Evolutionary conservation across 2,888 invertebrate species (phyloP).

Genomic region (Stenodera caucasica): DNA sequence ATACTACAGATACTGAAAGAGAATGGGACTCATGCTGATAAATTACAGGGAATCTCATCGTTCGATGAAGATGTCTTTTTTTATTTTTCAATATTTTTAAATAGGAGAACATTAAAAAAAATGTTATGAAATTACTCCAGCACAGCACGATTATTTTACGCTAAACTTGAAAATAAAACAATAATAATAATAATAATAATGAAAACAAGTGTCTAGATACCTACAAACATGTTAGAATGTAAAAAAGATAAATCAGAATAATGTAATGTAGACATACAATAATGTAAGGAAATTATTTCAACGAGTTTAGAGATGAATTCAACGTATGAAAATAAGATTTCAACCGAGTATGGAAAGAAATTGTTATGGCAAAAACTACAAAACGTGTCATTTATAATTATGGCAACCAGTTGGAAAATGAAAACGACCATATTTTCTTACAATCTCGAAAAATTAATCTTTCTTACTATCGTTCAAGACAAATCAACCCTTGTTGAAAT

Average conservation of each 20-base stretch:
- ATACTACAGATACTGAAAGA: no score
- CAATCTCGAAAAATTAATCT: neutral
- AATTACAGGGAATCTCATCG: conserved; percentile 7
- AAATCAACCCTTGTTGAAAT: neutral
- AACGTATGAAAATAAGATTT: no score
- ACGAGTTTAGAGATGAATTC: conserved; percentile 4
- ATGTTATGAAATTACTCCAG: neutral
- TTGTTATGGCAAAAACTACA: no score
- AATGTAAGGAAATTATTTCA: conserved; percentile 1
- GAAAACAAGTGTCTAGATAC: neutral
- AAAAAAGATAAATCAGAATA: conserved; percentile 3
- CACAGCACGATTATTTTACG: neutral
- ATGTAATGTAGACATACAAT: conserved; percentile 1
- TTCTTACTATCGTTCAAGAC: no score
- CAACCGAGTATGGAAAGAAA: no score
- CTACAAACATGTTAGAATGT: neutral
- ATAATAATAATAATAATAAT: no score
- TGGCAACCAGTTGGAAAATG: neutral
- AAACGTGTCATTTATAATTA: conserved; percentile 2
- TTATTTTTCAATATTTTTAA: no score
- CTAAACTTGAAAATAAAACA: neutral
- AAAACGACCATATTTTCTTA: neutral
- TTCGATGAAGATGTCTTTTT: no score
- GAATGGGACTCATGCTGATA: conserved; percentile 3
- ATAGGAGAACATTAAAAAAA: no score